Percentiles rank a stretch among this genome's conserved stretches.
phyloP scores from a whole-genome alignment of 2,888 invertebrate species.

The Marasmarcha lunaedactyla region DNA sequence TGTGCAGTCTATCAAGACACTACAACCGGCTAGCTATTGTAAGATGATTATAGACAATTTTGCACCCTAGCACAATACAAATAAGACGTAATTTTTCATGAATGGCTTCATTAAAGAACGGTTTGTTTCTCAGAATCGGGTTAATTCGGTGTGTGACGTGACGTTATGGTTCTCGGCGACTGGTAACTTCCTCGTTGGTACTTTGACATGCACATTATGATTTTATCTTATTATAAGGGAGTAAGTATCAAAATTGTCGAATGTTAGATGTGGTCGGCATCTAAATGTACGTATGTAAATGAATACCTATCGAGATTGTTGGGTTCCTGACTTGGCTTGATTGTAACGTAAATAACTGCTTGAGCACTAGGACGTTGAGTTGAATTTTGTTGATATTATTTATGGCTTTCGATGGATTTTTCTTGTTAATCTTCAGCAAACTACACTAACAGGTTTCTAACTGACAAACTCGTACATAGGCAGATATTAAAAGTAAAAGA shows the following conservation, averaged over 20 bases:
- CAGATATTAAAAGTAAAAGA: too few species aligned
- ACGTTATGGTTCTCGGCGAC: slow-evolving; percentile 38
- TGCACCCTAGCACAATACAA: too few species aligned
- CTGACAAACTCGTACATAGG: too few species aligned
- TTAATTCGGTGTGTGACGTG: slow-evolving; percentile 48
- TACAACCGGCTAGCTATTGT: background rate
- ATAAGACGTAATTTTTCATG: too few species aligned
- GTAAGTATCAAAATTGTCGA: too few species aligned
- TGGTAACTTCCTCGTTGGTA: slow-evolving; percentile 35
- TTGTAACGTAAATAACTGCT: background rate
- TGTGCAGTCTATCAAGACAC: slow-evolving; percentile 44
- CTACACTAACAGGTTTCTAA: too few species aligned
- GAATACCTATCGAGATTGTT: slow-evolving; percentile 5
- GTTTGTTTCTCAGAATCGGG: slow-evolving; percentile 54
- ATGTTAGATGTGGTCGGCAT: too few species aligned
- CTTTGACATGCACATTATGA: slow-evolving; percentile 2
- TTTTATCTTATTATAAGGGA: too few species aligned
- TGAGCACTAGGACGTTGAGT: too few species aligned
- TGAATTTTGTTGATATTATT: too few species aligned
- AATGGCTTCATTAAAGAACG: slow-evolving; percentile 50
- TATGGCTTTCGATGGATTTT: too few species aligned
- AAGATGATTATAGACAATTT: background rate
- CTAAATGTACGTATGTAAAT: background rate
- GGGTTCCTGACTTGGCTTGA: slow-evolving; percentile 9
- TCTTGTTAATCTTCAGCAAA: too few species aligned